Evolutionary conservation across 1,140 invertebrate genomes (phyloP), one percentile per base, ranked within the genome.

Genomic region (Diuraphis noxia): DNA sequence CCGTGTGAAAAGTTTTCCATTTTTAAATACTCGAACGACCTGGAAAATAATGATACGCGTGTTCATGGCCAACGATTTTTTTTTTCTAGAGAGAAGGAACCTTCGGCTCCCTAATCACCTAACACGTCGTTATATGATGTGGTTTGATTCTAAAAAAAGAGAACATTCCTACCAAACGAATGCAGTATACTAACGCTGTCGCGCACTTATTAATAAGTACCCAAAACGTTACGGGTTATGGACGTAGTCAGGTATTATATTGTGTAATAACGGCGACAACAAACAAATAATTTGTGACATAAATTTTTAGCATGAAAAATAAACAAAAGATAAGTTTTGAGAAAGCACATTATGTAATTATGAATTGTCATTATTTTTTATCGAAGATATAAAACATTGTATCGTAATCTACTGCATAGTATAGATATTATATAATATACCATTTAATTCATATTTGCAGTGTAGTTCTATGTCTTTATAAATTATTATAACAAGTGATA

Each of bases 101-200:
- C 86, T 88, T 63, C 87, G 19, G 56, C 30, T 88, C 30, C 38
- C 56, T 88, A 88, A 88, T 88, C 56, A 88, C 87, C 87, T 88
- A 88, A 2, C 87, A 41, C 56, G 87, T 88, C 87, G 87, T 77
- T 41, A 72, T 40, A 36, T 21, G 30, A 87, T 56, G 49, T 34
- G 52, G 49, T 88, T 88, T 88, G n/a, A 88, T 40, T 88, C 87
- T 88, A 88, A 88, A 88, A 88, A 88, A 88, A 88, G 87, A 88
- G 87, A 63, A 88, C 87, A 72, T 88, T 72, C 36, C 36, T 40
- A 41, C 17, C 9, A 40, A 88, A 77, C 56, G 87, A 77, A 30
- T 72, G 41, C 7, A n/a, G 40, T n/a, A n/a, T n/a, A 85, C 82
- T 34, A 85, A 46, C 30, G 41, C 41, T 43, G 36, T 72, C 56